Evolutionary conservation across 1,140 invertebrate genomes (phyloP), one percentile per base, ranked within the genome.

Genomic region (Lasioglossum baleicum): DNA sequence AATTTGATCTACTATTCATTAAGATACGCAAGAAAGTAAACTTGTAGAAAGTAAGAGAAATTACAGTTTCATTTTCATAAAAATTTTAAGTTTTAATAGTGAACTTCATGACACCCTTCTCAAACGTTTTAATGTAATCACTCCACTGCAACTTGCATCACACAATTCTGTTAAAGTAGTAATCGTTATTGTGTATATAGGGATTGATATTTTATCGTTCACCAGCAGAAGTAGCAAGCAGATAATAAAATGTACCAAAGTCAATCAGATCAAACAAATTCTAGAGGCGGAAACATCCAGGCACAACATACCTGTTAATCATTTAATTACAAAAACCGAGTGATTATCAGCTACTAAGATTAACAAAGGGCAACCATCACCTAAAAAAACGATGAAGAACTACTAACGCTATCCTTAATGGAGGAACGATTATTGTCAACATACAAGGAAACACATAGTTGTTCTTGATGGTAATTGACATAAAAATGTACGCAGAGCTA

Each of bases 401-500:
- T 74, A 79, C 48, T 61, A 75, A 64, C 42, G 65, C 75, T 61
- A 83, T 66, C 60, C 60, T 68, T 75, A 74, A 51, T 85, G 26
- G 53, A n/a, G 69, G 53, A 31, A 80, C 44, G 42, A 77, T 74
- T 53, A 82, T 71, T 75, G 79, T 53, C 58, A 70, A 72, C 80
- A 77, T 79, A 71, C 69, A 65, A 81, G 64, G 74, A 76, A 73
- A 80, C 84, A 86, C 80, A 85, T 68, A 70, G 85, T 72, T 75
- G 51, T 60, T 71, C 40, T 71, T 51, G n/a, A 82, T 56, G 64
- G 56, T 75, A 83, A 51, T 75, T 56, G 58, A 73, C 70, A 70
- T 85, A 82, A 82, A 85, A 80, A 20, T 56, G 78, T 88, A 84
- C 83, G 90, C 86, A 90, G 86, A 85, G 88, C 84, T 90, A 90